These are phyloP conservation scores for Amitus sp. DNA, from an alignment of 2,888 invertebrate genomes.

Conservation along the genomic window DNA sequence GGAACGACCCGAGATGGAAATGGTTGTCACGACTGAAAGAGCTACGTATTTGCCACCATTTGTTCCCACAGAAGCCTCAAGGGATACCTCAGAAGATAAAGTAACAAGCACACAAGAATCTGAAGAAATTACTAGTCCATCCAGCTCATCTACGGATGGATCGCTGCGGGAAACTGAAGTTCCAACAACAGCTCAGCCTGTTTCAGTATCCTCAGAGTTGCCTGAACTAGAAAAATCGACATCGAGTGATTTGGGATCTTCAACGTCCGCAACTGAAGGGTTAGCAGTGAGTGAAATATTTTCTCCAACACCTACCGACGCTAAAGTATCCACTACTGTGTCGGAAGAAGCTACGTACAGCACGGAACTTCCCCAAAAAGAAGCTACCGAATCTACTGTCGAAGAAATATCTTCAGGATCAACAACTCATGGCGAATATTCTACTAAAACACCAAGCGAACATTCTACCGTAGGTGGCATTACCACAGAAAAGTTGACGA, in stretches of 20 bases:
- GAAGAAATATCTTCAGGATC: slow-evolving; percentile 21
- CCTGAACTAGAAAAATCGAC: slow-evolving; percentile 4
- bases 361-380: slow-evolving; percentile 17
- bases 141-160: slow-evolving; percentile 8
- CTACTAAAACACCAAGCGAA: slow-evolving; percentile 14
- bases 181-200: slow-evolving; percentile 19
- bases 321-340: slow-evolving; percentile 2
- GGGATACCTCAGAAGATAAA: background rate
- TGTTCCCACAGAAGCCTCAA: slow-evolving; percentile 13
- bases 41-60: slow-evolving; percentile 26
- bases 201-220: slow-evolving; percentile 24
- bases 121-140: slow-evolving; percentile 11
- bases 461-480: slow-evolving; percentile 6
- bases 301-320: slow-evolving; percentile 8
- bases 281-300: slow-evolving; percentile 12
- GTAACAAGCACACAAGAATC: slow-evolving; percentile 11
- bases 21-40: slow-evolving; percentile 17
- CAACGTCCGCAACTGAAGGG: slow-evolving; percentile 6
- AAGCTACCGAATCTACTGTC: slow-evolving; percentile 16
- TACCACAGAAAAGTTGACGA: slow-evolving; percentile 14
- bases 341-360: slow-evolving; percentile 31
- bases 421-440: background rate
- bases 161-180: slow-evolving; percentile 25
- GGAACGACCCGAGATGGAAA: slow-evolving; percentile 15
- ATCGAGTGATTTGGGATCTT: slow-evolving; percentile 25